Evolutionary conservation across 1,140 invertebrate genomes (phyloP).

Genomic region (Nilaparvata lugens): DNA sequence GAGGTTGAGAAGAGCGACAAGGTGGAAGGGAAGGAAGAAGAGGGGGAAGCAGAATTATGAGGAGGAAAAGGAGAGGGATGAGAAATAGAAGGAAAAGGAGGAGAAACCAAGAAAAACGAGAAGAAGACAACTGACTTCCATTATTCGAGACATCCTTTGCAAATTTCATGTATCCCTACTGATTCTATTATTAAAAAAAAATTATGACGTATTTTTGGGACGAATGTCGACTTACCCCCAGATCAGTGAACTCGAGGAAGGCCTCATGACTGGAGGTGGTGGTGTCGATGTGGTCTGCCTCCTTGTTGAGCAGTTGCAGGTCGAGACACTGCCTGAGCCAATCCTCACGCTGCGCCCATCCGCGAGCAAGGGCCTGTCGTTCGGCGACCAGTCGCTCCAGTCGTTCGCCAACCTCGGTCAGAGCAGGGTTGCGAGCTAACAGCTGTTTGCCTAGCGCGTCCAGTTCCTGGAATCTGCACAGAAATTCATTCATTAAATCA

Average conservation of each 20-base stretch:
- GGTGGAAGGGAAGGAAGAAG: no score
- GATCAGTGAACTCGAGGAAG: constrained; percentile 80
- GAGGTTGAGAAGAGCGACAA: no score
- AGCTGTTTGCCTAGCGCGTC: constrained; percentile 66
- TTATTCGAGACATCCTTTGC: no score
- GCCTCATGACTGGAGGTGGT: constrained; percentile 88
- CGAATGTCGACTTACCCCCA: constrained; percentile 56
- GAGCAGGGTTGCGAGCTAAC: constrained; percentile 54
- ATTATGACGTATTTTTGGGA: no score
- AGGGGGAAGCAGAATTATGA: no score
- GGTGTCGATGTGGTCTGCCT: constrained; percentile 95
- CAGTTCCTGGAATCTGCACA: constrained; percentile 60
- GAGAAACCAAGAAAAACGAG: no score
- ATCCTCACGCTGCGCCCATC: constrained; percentile 73
- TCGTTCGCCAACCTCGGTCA: constrained; percentile 58
- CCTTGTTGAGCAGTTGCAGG: constrained; percentile 84
- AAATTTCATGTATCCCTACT: no score
- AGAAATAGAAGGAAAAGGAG: no score
- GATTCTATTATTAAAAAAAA: no score
- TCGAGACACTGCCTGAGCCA: constrained; percentile 78
- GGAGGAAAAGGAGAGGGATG: no score
- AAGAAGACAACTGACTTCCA: no score
- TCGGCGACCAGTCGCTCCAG: constrained; percentile 66
- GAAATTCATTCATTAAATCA: background rate
- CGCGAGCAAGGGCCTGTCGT: constrained; percentile 60